Percentiles rank a stretch among this genome's conserved stretches.
These are phyloP conservation scores for Misgurnus mizolepis DNA, from an alignment of 2,113 vertebrate genomes.

Conservation along the genomic window DNA sequence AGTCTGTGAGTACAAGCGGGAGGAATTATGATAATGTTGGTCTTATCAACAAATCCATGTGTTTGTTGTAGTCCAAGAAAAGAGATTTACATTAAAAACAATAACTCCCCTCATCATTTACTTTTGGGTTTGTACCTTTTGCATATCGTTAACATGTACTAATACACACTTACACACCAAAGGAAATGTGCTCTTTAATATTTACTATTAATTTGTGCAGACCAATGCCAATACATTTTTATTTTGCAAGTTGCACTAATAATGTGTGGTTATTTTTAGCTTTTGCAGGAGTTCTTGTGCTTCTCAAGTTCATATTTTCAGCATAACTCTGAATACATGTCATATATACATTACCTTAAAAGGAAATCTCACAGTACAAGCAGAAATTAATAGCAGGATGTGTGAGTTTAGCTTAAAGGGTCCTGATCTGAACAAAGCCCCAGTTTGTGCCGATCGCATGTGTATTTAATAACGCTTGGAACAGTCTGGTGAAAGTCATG, in stretches of 20 bases:
- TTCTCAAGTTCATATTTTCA: not conserved
- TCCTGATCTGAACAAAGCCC: not conserved
- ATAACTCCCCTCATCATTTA: too few relatives aligned
- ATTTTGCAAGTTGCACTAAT: not conserved
- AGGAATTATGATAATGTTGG: too few relatives aligned
- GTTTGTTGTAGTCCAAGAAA: too few relatives aligned
- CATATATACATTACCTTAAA: conserved; percentile 1
- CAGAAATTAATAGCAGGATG: conserved; percentile 10
- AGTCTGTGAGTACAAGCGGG: too few relatives aligned
- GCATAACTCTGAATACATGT: conserved; percentile 22
- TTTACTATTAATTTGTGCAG: too few relatives aligned
- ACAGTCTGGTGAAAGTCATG: not conserved
- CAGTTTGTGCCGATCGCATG: not conserved
- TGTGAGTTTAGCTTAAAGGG: conserved; percentile 13
- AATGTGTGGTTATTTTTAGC: not conserved
- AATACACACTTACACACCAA: too few relatives aligned
- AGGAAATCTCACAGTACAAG: conserved; percentile 12
- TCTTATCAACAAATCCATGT: too few relatives aligned
- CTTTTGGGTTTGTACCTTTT: too few relatives aligned
- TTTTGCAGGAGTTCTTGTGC: not conserved
- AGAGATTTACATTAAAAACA: too few relatives aligned
- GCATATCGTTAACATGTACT: too few relatives aligned
- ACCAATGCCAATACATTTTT: not conserved
- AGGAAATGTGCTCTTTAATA: not conserved
- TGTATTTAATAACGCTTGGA: conserved; percentile 36